phyloP scores from a whole-genome alignment of 2,888 invertebrate genomes.

The Liopterus haemorrhoidalis region DNA sequence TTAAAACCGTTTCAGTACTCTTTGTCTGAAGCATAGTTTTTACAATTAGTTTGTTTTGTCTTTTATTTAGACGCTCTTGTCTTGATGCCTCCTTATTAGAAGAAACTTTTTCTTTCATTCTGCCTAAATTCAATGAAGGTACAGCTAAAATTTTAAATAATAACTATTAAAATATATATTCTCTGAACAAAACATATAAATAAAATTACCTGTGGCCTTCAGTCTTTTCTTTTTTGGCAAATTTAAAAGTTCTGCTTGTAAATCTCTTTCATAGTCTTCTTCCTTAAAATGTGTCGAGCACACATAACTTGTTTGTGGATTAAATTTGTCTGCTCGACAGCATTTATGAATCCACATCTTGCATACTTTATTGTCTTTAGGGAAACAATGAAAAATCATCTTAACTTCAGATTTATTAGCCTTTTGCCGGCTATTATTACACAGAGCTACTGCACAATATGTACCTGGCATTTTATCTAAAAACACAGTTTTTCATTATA shows the following conservation, averaged over 20 bases:
- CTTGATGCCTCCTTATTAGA: no score
- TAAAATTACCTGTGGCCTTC: conserved; percentile 2
- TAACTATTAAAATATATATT: no score
- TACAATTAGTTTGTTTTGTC: no score
- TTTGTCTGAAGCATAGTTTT: no score
- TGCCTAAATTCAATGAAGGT: conserved; percentile 9
- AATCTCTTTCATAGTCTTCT: conserved; percentile 19
- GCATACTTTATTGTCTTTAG: conserved; percentile 9
- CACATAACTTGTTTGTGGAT: conserved; percentile 15
- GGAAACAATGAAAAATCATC: conserved; percentile 12
- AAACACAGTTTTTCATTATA: no score
- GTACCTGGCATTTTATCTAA: conserved; percentile 16
- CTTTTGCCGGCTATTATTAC: conserved; percentile 6
- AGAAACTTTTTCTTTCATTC: not conserved
- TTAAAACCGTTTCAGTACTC: no score
- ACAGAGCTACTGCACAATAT: conserved; percentile 7
- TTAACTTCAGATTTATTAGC: not conserved
- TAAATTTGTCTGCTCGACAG: conserved; percentile 9
- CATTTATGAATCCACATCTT: conserved; percentile 17
- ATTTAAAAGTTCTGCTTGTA: conserved; percentile 18
- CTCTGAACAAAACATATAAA: no score
- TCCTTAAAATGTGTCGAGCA: conserved; percentile 20
- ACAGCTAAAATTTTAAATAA: no score
- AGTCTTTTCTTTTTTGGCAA: conserved; percentile 4
- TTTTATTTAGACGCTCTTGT: no score